Evolutionary conservation across 1,140 invertebrate species (phyloP), one percentile per base, ranked within the genome.

Genomic region (Proales similis): DNA sequence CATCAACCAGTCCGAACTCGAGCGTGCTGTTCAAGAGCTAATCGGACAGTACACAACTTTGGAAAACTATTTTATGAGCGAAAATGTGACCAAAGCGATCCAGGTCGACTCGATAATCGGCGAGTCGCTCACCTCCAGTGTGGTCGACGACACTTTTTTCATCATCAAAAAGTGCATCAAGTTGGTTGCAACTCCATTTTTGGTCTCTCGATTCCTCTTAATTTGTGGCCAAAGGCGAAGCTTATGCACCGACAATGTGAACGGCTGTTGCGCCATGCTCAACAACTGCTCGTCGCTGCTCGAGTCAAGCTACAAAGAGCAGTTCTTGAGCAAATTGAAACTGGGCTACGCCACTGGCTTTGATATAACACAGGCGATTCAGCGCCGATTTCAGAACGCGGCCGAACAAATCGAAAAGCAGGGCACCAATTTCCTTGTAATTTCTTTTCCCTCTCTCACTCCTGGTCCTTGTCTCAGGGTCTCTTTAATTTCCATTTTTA

Each of bases 121-220:
- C 53, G 83, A 83, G 24, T 82, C 85, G 46, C 80, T 85, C 63
- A 88, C 84, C 2, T 93, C 91, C 0, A 92, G 87, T 67, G 85
- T 98, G 78, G 85, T 98, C 0, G 94, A 99, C 75, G 92, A 98
- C 79, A 85, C 94, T 2, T 97, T 97, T 74, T 99, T 92, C 72
- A 92, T 99, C 65, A 83, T 96, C 0, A 87, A 90, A 67, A 97
- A 98, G 78, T 91, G 88, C 70, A 86, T 96, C 30, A 83, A 86
- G 86, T 88, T 76, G 67, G 69, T 66, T 17, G 22, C 32, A 39
- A n/a, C 47, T 22, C 11, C 22, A 38, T 64, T 51, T 11, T 33
- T 20, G 9, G 4, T 24, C 29, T 38, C n/a, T 2, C 29, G 46
- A 38, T 27, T 14, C 51, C 3, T 20, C 3, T 48, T 53, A 19